Evolutionary conservation across 2,113 vertebrate genomes (phyloP).

Genomic region (Brienomyrus longianalis): DNA sequence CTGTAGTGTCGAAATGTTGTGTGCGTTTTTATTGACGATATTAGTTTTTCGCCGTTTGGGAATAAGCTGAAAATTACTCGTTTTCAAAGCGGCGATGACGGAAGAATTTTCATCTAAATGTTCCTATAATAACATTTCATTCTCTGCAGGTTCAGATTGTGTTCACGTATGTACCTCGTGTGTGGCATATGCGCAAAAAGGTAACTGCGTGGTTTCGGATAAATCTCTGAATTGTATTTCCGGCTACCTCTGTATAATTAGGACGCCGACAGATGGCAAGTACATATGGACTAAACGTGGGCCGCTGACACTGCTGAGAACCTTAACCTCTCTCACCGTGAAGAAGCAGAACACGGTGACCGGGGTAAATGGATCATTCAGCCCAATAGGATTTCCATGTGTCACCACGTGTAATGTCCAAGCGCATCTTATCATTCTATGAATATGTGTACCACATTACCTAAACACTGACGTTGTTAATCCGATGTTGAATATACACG

Average conservation of each 20-base stretch:
- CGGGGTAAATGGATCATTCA: not conserved
- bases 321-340: not conserved
- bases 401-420: not conserved
- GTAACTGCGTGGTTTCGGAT: not conserved
- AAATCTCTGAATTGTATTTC: not conserved
- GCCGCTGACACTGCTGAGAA: not conserved
- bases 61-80: not conserved
- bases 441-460: not conserved
- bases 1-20: conserved; percentile 56
- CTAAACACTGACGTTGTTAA: not conserved
- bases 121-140: not conserved
- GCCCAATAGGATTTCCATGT: not conserved
- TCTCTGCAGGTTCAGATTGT: not conserved
- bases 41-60: not conserved
- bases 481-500: not conserved
- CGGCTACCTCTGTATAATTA: not conserved
- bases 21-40: conserved; percentile 12
- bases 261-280: not conserved
- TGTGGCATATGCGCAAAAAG: not conserved
- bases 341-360: not conserved
- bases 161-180: not conserved
- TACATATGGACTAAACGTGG: not conserved
- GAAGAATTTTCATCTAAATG: not conserved
- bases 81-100: not conserved
- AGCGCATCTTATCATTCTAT: not conserved